A percentile compares a stretch with the other conserved stretches of the same genome.
phyloP scores from a whole-genome alignment of 2,797 vertebrate genomes.

The Rousettus madagascariensis region DNA sequence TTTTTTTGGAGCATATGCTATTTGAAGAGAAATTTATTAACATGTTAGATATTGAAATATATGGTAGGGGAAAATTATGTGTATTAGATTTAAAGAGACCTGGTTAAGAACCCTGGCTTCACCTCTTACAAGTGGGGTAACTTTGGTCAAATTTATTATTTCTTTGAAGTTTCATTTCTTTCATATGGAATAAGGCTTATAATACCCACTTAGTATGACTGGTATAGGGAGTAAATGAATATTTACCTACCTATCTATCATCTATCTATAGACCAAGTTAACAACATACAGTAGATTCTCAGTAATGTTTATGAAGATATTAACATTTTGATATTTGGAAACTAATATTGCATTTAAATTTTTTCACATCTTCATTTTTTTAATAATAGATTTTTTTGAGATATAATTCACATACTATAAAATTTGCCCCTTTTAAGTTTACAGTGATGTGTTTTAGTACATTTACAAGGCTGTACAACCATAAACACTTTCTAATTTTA shows the following conservation, averaged over 20 bases:
- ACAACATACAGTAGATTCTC: not conserved
- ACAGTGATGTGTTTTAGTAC: too few relatives aligned
- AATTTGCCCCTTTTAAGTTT: not conserved
- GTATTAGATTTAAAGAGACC: not conserved
- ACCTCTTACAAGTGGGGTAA: not conserved
- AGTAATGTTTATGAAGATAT: not conserved
- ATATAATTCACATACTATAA: not conserved
- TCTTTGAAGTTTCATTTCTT: not conserved
- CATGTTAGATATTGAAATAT: not conserved
- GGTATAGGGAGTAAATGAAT: not conserved
- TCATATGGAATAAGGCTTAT: not conserved
- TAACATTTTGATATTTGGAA: not conserved
- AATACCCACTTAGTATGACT: not conserved
- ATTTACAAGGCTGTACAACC: not conserved
- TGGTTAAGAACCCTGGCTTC: not conserved
- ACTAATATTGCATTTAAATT: not conserved
- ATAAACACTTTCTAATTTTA: not conserved
- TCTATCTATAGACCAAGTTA: not conserved
- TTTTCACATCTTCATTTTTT: not conserved
- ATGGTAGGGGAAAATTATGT: not conserved
- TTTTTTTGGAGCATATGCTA: not conserved
- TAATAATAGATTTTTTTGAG: not conserved
- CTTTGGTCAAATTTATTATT: not conserved
- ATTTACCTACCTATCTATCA: not conserved
- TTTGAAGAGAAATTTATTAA: not conserved